Base-by-base conservation (phyloP, 2,888 invertebrate species). In the Chaetoderma sp. region DNA sequence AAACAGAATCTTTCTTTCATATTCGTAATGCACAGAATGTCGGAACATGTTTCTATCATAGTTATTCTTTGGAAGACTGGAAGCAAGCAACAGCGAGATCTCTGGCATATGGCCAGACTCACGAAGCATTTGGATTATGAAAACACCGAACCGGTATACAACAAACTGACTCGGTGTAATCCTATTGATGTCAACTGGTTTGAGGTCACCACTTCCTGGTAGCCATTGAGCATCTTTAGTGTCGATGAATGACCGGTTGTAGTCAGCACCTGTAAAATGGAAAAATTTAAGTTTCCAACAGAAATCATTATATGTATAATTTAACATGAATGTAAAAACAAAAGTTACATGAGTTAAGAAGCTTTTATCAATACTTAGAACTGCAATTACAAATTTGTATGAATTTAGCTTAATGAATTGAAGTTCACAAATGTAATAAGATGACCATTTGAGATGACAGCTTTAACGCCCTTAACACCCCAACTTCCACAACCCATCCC, bases 151-250 rank as follows among this genome's bases (percentile, higher is more conserved):
- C 44, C 82, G 75, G 64, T 83, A 83, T 49, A 83, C 75, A 49
- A 83, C 83, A 69, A 83, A 83, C 72, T 83, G 81, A 56, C 78
- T 76, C 28, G 83, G 76, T 2, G 77, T 72, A 61, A 84, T 78
- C 61, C 70, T 65, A 67, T 76, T 78, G 61, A 81, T 72, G 54
- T 84, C 83, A 0, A 77, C 76, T 1, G 82, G 81, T 18, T 63
- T 64, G 10, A 84, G 74, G 59, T 83, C 79, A 47, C 83, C 83
- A 6, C 74, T 70, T 60, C 80, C 81, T n/a, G n/a, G n/a, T 23
- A 74, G 60, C 82, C 83, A 83, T 71, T 84, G 84, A 18, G 83
- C 83, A 58, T 84, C 84, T 69, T 83, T 83, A 4, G 81, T 78
- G 64, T 83, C 84, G 47, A 84, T 78, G 74, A 82, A 83, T 1